These are phyloP conservation scores for Syritta pipiens DNA, from an alignment of 2,888 invertebrate species.

Conservation along the genomic window DNA sequence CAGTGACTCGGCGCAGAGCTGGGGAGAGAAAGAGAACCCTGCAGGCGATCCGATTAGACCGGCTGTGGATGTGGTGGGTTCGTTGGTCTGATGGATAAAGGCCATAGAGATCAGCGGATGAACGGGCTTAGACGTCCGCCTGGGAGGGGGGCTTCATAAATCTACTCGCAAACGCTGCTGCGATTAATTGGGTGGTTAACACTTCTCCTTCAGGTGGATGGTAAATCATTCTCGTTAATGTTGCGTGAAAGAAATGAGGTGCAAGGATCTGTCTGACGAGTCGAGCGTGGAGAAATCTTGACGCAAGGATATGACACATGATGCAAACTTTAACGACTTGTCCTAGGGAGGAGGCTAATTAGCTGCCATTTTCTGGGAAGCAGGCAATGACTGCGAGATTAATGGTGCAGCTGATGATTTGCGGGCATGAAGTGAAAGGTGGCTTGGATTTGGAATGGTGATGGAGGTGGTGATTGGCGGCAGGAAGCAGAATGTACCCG, in stretches of 20 bases:
- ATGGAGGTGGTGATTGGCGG: too few relatives aligned
- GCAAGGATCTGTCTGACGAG: too few relatives aligned
- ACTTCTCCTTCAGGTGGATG: constrained; percentile 16
- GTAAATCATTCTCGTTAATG: constrained; percentile 37
- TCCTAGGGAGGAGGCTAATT: too few relatives aligned
- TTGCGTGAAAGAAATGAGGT: constrained; percentile 11
- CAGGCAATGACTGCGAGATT: too few relatives aligned
- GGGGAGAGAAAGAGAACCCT: constrained; percentile 14
- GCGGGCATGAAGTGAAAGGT: too few relatives aligned
- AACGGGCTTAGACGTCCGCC: neutral
- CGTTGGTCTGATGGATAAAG: constrained; percentile 18
- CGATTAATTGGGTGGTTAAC: constrained; percentile 41
- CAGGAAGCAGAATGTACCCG: too few relatives aligned
- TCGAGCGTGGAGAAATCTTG: too few relatives aligned
- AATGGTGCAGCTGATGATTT: too few relatives aligned
- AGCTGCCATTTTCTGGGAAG: too few relatives aligned
- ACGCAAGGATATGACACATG: too few relatives aligned
- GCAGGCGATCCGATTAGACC: constrained; percentile 37
- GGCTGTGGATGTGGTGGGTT: constrained; percentile 5
- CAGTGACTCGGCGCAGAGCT: constrained; percentile 32
- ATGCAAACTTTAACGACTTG: too few relatives aligned
- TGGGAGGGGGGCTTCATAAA: constrained; percentile 20
- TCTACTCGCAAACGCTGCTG: constrained; percentile 9
- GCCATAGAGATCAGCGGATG: constrained; percentile 27
- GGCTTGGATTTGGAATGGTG: too few relatives aligned